Percentiles rank a stretch among this genome's conserved stretches.
Conservation (phyloP, 2,797 vertebrate genomes). For the Dallia pectoralis region DNA sequence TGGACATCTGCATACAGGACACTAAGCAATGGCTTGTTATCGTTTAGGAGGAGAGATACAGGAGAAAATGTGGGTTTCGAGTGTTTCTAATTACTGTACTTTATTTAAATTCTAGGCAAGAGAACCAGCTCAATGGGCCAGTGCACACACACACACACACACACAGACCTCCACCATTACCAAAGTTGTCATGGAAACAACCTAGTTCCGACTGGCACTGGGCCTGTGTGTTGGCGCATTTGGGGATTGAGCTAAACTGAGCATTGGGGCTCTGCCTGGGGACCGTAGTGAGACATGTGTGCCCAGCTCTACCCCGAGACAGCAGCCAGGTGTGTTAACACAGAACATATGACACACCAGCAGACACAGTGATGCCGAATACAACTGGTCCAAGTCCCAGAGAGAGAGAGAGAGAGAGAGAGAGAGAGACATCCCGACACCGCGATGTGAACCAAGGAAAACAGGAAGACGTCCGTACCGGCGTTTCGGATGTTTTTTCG, state of each 20-base stretch:
- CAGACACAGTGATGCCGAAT: background rate
- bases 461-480: background rate
- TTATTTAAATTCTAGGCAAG: constrained; percentile 25
- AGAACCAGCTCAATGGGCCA: constrained; percentile 14
- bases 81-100: background rate
- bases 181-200: constrained; percentile 39
- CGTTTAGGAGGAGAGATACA: background rate
- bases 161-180: constrained; percentile 31
- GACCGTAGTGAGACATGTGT: constrained; percentile 5
- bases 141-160: constrained; percentile 13
- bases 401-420: background rate
- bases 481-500: too few species aligned
- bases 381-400: background rate
- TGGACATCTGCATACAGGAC: background rate
- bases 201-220: constrained; percentile 31
- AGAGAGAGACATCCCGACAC: background rate
- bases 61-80: background rate
- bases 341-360: background rate
- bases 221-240: constrained; percentile 13
- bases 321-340: background rate
- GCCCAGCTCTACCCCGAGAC: background rate
- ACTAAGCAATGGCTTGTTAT: background rate
- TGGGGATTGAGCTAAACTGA: constrained; percentile 25
- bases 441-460: background rate
- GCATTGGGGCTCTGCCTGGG: constrained; percentile 21